These are phyloP conservation scores for Columba guinea DNA, from an alignment of 2,797 vertebrate genomes.

Conservation along the genomic window DNA sequence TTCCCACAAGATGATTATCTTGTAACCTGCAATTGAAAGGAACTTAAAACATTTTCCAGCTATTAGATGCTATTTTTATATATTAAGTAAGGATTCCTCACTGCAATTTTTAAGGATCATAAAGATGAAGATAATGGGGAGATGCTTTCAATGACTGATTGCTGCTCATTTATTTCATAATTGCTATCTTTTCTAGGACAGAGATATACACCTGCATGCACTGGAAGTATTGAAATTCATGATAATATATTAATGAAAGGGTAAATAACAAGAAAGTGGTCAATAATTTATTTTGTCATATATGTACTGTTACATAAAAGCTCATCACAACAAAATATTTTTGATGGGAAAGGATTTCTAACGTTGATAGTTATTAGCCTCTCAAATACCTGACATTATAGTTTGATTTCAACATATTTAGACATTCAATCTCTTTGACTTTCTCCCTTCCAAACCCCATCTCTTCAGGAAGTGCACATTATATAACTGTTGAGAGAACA, in stretches of 20 bases:
- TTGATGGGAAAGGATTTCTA: not conserved
- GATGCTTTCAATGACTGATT: not conserved
- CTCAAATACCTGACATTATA: not conserved
- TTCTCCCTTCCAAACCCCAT: not conserved
- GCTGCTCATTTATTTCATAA: not conserved
- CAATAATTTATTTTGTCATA: not conserved
- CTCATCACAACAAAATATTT: not conserved
- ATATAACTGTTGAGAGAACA: not conserved
- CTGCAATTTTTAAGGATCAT: conserved; percentile 1
- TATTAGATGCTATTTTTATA: not conserved
- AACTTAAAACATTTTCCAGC: not conserved
- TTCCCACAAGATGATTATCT: not conserved
- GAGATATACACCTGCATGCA: not conserved
- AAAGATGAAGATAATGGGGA: not conserved
- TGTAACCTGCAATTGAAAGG: not conserved
- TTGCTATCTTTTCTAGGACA: not conserved
- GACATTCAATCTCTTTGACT: not conserved
- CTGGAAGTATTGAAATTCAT: not conserved
- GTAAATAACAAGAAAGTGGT: not conserved
- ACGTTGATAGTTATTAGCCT: not conserved
- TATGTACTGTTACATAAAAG: not conserved
- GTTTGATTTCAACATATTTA: not conserved
- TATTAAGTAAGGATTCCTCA: not conserved
- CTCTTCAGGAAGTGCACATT: not conserved
- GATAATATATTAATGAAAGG: not conserved